Evolutionary conservation across 1,140 invertebrate genomes (phyloP).

Genomic region (Lanistes nyassanus): DNA sequence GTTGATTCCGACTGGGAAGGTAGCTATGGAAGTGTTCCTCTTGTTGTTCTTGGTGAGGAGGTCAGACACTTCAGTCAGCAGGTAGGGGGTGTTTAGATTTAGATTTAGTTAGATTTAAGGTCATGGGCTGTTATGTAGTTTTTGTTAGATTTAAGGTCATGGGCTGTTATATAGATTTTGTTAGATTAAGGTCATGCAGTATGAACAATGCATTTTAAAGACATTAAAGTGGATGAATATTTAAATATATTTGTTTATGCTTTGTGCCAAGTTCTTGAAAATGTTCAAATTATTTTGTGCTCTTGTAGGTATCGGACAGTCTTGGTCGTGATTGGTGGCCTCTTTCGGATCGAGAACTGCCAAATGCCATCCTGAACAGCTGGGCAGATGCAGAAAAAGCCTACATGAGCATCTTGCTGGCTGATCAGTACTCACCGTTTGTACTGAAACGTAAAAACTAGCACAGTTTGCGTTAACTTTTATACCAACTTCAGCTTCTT

Average conservation of each 20-base stretch:
- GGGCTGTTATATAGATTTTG: no score
- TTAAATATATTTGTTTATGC: not conserved
- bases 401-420: constrained; percentile 56
- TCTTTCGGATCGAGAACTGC: constrained; percentile 51
- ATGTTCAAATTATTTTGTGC: constrained; percentile 16
- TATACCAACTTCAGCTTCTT: no score
- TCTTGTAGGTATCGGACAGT: constrained; percentile 56
- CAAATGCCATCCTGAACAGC: constrained; percentile 54
- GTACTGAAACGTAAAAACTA: not conserved
- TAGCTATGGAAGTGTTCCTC: constrained; percentile 12
- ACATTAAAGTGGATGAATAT: not conserved
- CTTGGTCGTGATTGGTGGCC: constrained; percentile 53
- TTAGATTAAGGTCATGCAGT: not conserved
- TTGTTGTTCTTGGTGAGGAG: constrained; percentile 1
- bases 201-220: not conserved
- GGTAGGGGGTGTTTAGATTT: not conserved
- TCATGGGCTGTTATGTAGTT: no score
- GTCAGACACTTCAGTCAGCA: constrained; percentile 12
- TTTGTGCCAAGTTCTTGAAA: not conserved
- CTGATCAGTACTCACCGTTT: constrained; percentile 47
- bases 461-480: no score
- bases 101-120: not conserved
- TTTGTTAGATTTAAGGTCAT: not conserved
- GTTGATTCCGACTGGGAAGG: constrained; percentile 40
- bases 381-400: constrained; percentile 61